These are phyloP conservation scores for Tokudaia muenninki DNA, from an alignment of 2,797 vertebrate genomes.

Conservation along the genomic window DNA sequence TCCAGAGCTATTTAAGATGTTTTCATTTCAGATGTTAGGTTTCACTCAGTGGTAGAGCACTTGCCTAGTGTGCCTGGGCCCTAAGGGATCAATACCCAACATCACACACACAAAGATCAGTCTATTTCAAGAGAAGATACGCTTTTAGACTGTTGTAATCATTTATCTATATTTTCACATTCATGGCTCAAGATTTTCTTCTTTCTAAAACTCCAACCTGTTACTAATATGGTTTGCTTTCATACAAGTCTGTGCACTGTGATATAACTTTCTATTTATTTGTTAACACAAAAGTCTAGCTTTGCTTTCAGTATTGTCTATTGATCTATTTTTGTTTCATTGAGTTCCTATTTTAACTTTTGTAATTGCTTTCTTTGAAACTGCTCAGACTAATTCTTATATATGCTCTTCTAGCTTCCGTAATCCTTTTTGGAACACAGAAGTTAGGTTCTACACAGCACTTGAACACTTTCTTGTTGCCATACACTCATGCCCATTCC, in stretches of 20 bases:
- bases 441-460: too few species aligned
- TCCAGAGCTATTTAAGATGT: background rate
- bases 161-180: background rate
- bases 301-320: background rate
- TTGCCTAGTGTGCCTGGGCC: background rate
- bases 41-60: background rate
- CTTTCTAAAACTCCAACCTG: background rate
- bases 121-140: background rate
- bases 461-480: background rate
- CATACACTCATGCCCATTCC: background rate
- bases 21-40: background rate
- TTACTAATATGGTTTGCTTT: accelerated
- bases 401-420: background rate
- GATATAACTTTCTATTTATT: background rate
- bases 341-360: background rate
- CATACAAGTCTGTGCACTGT: accelerated
- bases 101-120: background rate
- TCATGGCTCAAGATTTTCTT: background rate
- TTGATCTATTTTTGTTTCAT: background rate
- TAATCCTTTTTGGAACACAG: background rate
- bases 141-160: background rate
- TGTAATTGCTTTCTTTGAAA: background rate
- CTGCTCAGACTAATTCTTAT: background rate
- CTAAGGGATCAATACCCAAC: background rate
- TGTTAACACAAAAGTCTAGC: background rate